Evolutionary conservation across 2,113 vertebrate species (phyloP).

Genomic region (Acrocephalus kingi): DNA sequence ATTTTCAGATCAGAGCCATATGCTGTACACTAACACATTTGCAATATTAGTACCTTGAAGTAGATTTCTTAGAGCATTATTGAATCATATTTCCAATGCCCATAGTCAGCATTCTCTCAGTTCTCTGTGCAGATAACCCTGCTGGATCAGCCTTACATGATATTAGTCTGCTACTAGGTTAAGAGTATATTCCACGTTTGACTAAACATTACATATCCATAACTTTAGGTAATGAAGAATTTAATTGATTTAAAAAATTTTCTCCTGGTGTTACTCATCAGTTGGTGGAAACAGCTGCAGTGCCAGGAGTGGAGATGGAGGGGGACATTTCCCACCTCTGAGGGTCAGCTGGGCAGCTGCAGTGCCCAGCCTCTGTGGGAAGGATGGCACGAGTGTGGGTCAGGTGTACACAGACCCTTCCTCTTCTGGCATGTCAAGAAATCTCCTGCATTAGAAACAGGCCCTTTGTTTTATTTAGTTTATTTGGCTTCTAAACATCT

Average conservation of each 20-base stretch:
- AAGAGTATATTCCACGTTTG: neutral
- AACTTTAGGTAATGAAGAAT: neutral
- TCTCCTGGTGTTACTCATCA: neutral
- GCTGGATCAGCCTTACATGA: neutral
- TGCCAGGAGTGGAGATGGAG: neutral
- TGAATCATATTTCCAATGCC: neutral
- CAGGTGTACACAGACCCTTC: neutral
- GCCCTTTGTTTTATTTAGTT: neutral
- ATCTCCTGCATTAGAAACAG: neutral
- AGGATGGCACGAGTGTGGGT: fast-evolving
- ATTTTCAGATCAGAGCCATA: slow-evolving; percentile 36
- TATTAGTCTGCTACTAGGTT: neutral
- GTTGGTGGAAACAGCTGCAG: neutral
- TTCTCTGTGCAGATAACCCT: neutral
- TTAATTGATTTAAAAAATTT: neutral
- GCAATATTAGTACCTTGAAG: neutral
- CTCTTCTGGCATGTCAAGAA: neutral
- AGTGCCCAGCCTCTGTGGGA: neutral
- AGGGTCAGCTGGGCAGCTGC: neutral
- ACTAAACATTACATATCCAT: neutral
- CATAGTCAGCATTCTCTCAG: neutral
- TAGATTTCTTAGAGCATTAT: slow-evolving; percentile 8
- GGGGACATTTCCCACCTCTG: neutral
- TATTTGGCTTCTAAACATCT: neutral
- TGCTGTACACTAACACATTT: neutral